Conservation (phyloP, 2,888 invertebrate species). For the Nasonia oneida region DNA sequence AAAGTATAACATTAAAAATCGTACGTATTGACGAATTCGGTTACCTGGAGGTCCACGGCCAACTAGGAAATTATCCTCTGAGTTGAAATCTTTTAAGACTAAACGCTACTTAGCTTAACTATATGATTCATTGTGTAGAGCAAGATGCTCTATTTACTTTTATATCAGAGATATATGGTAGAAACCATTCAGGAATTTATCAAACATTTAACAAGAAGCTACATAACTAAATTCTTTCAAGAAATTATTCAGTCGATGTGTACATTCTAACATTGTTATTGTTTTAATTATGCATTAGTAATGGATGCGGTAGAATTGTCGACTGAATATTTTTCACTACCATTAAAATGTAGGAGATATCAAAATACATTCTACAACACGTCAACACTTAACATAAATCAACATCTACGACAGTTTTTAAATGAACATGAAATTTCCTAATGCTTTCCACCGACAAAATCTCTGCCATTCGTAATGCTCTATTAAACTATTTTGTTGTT, state of each 20-base stretch:
- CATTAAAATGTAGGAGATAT: not conserved
- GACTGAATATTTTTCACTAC: not conserved
- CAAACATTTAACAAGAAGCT: conserved; percentile 6
- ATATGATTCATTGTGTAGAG: conserved; percentile 22
- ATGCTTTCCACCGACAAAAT: conserved; percentile 25
- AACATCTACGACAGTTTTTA: not conserved
- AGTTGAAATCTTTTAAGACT: conserved; percentile 61
- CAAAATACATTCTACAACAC: not conserved
- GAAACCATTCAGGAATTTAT: conserved; percentile 28
- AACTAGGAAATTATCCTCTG: conserved; percentile 64
- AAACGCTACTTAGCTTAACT: conserved; percentile 49
- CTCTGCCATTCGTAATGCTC: not conserved
- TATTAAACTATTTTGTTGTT: not conserved
- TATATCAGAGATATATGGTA: conserved; percentile 35
- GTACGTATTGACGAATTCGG: conserved; percentile 51
- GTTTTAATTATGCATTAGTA: not conserved
- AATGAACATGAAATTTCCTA: not conserved
- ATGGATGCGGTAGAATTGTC: not conserved
- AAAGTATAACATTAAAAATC: conserved; percentile 36
- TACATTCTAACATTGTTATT: not conserved
- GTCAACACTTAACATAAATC: not conserved
- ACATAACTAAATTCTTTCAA: not conserved
- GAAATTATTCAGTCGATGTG: conserved; percentile 21
- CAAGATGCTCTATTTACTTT: conserved; percentile 12
- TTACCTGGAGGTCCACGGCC: conserved; percentile 65